Evolutionary conservation across 2,797 vertebrate genomes (phyloP).

Genomic region (Lacerta bilineata): DNA sequence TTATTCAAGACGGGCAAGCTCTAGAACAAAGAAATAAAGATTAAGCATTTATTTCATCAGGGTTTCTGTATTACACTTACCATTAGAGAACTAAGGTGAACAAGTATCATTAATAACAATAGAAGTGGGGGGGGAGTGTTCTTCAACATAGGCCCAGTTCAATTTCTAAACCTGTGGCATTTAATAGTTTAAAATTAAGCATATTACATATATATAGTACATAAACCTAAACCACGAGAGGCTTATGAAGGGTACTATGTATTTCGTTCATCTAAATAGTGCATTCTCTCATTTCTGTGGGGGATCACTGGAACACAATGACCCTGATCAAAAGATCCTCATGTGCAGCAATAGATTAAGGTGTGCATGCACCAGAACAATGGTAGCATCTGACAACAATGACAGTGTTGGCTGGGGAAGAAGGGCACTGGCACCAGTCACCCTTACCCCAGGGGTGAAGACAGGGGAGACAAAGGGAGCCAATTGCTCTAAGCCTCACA

Average conservation of each 20-base stretch:
- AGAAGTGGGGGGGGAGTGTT: too few species aligned
- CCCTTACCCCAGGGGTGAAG: neutral
- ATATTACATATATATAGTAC: neutral
- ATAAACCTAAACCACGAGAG: neutral
- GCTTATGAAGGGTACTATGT: neutral
- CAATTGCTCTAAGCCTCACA: neutral
- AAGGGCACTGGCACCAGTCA: neutral
- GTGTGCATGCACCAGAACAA: neutral
- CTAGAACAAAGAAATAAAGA: slow-evolving; percentile 13
- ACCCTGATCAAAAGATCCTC: neutral
- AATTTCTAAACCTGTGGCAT: neutral
- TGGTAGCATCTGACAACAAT: too few species aligned
- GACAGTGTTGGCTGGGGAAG: neutral
- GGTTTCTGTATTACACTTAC: neutral
- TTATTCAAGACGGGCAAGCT: slow-evolving; percentile 21
- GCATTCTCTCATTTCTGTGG: neutral
- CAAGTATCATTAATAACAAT: neutral
- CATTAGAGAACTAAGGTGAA: neutral
- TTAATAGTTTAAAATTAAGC: neutral
- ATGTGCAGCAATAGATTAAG: neutral
- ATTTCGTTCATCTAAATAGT: neutral
- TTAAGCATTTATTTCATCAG: slow-evolving; percentile 2
- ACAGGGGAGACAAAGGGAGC: neutral
- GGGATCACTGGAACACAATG: neutral
- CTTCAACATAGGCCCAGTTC: neutral